Evolutionary conservation across 2,113 vertebrate species (phyloP), one percentile per base, ranked within the genome.

Genomic region (Pangasianodon hypophthalmus): DNA sequence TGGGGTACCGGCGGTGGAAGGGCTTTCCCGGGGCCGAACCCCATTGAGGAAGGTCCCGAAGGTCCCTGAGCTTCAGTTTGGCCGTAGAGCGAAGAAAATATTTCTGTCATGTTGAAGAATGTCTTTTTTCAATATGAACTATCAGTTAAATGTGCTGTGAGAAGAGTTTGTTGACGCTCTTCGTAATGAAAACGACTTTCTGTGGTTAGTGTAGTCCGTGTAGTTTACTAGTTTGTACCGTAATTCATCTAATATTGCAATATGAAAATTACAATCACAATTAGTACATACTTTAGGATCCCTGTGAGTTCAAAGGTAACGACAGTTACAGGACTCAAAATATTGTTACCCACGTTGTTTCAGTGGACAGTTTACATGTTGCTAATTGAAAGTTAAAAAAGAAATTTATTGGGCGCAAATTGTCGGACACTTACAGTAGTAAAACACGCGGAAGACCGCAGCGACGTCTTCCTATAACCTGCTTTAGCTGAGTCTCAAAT

Each of bases 11-110:
- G 96, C 0, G 96, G 96, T 11, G 96, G 46, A 32, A 86, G 95
- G 44, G 96, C 95, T 46, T 98, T 98, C 8, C 97, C 96, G 0
- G 97, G 93, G 64, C 96, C 97, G 85, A 97, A 98, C 37, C 96
- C 96, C 37, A 98, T 93, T 19, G 96, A 93, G 9, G 96, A 95
- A 0, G 96, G 91, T 21, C 96, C 95, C 18, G 96, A 95, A 32
- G 96, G 96, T 81, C 96, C 97, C 90, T 96, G 96, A 77, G 96
- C 95, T n/a, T 98, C 97, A 4, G 95, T 94, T 93, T 96, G 97
- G 1, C 97, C 96, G 75, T 96, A 98, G 18, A 98, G 94, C 73
- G 97, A 97, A 16, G 97, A 96, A 94, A 97, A 98, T 94, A 97
- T 97, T 95, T 98, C 98, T 95, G 98, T 97, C 94, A 96, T 97